Evolutionary conservation across 1,140 invertebrate genomes (phyloP).

Genomic region (Galendromus occidentalis): DNA sequence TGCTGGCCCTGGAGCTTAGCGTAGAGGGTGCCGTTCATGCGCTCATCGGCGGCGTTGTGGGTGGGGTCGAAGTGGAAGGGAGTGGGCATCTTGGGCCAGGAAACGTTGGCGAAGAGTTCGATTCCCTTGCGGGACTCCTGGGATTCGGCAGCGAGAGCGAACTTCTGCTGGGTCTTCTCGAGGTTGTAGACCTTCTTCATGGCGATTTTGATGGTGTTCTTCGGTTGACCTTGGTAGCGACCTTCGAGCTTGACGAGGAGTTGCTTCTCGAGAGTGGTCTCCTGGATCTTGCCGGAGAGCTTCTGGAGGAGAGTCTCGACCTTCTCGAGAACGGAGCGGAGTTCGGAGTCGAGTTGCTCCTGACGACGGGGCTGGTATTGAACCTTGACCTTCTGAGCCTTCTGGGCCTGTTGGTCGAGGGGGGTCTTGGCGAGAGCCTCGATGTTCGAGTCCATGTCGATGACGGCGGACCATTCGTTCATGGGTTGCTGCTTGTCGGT

Average conservation of each 20-base stretch:
- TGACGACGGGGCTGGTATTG: background rate
- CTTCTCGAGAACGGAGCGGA: background rate
- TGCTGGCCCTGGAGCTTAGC: background rate
- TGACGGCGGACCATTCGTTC: background rate
- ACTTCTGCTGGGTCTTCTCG: background rate
- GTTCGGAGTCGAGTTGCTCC: background rate
- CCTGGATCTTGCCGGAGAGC: background rate
- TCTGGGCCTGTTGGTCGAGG: background rate
- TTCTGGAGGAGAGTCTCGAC: background rate
- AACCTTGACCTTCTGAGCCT: background rate
- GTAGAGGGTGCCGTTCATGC: background rate
- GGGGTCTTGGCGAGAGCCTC: background rate
- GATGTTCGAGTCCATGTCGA: background rate
- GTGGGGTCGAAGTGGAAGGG: background rate
- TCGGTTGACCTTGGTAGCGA: background rate
- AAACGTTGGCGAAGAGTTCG: constrained; percentile 2
- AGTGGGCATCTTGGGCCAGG: background rate
- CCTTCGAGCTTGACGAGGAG: constrained; percentile 1
- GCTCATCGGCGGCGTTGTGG: background rate
- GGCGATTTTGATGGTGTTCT: background rate
- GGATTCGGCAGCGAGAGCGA: background rate
- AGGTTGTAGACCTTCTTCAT: constrained; percentile 10
- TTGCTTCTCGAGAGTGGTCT: background rate
- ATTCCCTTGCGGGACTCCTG: background rate
- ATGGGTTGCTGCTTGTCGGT: background rate